Evolutionary conservation across 2,888 invertebrate genomes (phyloP), one percentile per base, ranked within the genome.

Genomic region (Coenonympha glycerion): DNA sequence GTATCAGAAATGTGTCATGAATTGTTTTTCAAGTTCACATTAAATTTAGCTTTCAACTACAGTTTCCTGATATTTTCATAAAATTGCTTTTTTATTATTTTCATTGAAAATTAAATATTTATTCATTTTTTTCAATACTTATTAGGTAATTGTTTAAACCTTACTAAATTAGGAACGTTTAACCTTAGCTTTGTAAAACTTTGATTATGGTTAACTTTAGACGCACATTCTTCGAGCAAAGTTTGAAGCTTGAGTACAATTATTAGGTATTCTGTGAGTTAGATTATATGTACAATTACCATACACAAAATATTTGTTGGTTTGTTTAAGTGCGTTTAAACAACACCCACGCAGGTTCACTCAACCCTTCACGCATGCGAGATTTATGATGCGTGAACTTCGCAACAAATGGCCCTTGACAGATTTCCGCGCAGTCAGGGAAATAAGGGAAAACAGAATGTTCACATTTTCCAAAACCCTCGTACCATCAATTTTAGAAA

Each of bases 331-430:
- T 53, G 44, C 45, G 47, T 55, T 49, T 40, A 54, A 52, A 58
- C 55, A 52, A 53, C 50, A 58, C 50, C 47, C 49, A 49, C 50
- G 34, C 54, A 57, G 42, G 53, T 58, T 51, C 49, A 50, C 48
- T 55, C 61, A 71, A 69, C 77, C 73, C 78, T 77, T 78, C 67
- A 71, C 73, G 72, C 70, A 69, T 69, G 62, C 57, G 61, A 66
- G 72, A 64, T 78, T 77, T 76, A 79, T 76, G 79, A 74, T 68
- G 73, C 78, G 79, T 84, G 79, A 81, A 81, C 79, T 71, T 69
- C 67, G 62, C 68, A 78, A 72, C 74, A 83, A 85, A 86, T 83
- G 81, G 66, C 75, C 83, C 85, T 77, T 80, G 81, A 83, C 79
- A 63, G 75, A 69, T 71, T 79, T 73, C 76, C 74, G 77, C 76